These are phyloP conservation scores for Aplidium turbinatum DNA, from an alignment of 23 tunicate genomes.

Conservation along the genomic window DNA sequence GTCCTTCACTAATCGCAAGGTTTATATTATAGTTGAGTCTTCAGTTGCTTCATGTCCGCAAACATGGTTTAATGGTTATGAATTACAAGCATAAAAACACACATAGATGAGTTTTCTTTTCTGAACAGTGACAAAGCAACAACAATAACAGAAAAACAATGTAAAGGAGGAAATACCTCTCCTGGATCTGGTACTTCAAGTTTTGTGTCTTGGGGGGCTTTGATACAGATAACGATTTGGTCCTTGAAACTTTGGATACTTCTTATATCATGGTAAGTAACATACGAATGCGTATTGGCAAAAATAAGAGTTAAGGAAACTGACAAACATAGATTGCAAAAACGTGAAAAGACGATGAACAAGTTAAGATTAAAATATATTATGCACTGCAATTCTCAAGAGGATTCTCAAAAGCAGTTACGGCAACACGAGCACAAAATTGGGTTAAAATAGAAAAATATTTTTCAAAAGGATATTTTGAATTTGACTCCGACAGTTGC, in stretches of 20 bases:
- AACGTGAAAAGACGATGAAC: not conserved
- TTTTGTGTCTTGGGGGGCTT: constrained; percentile 98
- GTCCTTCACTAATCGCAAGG: too few species aligned
- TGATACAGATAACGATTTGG: constrained; percentile 89
- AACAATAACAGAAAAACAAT: not conserved
- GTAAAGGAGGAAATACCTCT: constrained; percentile 42
- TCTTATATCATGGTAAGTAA: constrained; percentile 87
- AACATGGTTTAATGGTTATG: not conserved
- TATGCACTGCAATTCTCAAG: too few species aligned
- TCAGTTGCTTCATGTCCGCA: too few species aligned
- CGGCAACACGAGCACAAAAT: too few species aligned
- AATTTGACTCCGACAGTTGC: constrained; percentile 73
- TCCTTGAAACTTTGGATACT: constrained; percentile 66
- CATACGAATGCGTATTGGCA: constrained; percentile 84
- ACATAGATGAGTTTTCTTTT: not conserved
- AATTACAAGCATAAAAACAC: not conserved
- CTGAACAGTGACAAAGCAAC: not conserved
- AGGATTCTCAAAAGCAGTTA: too few species aligned
- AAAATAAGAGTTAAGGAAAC: not conserved
- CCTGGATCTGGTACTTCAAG: constrained; percentile 94
- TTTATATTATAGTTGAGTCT: too few species aligned
- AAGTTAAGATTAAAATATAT: too few species aligned
- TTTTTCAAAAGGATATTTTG: constrained; percentile 76
- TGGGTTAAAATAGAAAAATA: not conserved
- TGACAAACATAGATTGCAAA: not conserved